Evolutionary conservation across 2,113 vertebrate genomes (phyloP).

Genomic region (Pipra filicauda): DNA sequence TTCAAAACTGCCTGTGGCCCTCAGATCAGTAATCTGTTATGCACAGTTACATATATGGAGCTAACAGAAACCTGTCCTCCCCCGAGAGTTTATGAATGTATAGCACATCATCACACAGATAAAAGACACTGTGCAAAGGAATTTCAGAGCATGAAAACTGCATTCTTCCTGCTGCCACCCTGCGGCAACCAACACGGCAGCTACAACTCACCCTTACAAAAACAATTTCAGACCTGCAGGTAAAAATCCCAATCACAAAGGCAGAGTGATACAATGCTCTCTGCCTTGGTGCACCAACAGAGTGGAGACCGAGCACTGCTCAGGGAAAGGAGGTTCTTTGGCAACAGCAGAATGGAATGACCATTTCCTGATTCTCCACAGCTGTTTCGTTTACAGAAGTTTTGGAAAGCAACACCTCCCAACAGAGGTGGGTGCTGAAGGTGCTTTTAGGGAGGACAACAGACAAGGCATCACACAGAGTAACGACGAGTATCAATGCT

Average conservation of each 20-base stretch:
- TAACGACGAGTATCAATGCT: not conserved
- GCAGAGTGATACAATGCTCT: not conserved
- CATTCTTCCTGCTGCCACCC: not conserved
- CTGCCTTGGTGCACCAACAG: not conserved
- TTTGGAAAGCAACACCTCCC: not conserved
- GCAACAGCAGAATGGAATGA: not conserved
- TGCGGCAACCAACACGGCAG: not conserved
- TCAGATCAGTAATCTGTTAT: not conserved
- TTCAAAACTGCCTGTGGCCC: not conserved
- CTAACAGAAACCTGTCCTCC: not conserved
- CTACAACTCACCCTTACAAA: not conserved
- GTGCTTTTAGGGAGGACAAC: not conserved
- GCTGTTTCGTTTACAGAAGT: not conserved
- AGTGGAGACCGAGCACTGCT: rapidly evolving
- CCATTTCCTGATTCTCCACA: not conserved
- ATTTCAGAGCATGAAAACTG: not conserved
- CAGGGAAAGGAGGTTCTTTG: not conserved
- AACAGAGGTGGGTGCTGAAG: not conserved
- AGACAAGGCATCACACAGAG: not conserved
- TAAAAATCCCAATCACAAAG: not conserved
- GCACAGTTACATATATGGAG: rapidly evolving
- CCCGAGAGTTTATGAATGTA: not conserved
- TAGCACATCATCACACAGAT: not conserved
- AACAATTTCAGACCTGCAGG: not conserved
- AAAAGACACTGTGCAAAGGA: not conserved